These are phyloP conservation scores for Eueides isabella DNA, from an alignment of 1,140 invertebrate genomes.

Conservation along the genomic window DNA sequence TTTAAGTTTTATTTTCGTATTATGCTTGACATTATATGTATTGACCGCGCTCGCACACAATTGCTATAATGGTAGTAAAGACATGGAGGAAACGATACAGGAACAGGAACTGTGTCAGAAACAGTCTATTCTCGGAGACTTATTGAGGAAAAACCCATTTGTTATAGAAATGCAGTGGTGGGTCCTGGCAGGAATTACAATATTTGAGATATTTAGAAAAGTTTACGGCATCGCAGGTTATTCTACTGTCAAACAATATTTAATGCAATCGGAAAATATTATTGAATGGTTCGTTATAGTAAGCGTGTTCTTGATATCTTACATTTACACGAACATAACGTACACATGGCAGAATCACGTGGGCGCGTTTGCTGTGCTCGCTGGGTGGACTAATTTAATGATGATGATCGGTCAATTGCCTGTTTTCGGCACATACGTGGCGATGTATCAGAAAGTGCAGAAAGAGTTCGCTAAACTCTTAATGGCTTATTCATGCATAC, in stretches of 20 bases:
- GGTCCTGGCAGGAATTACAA: conserved; percentile 87
- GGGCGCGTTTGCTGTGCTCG: conserved; percentile 91
- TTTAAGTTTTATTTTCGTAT: conserved; percentile 90
- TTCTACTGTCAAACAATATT: conserved; percentile 88
- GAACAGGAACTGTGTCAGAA: conserved; percentile 88
- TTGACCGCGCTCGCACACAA: conserved; percentile 89
- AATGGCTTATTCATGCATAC: conserved; percentile 91
- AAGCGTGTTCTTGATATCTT: conserved; percentile 91
- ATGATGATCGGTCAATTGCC: conserved; percentile 93
- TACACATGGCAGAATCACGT: conserved; percentile 92
- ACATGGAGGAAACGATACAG: conserved; percentile 86
- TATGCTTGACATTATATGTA: conserved; percentile 90
- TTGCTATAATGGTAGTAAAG: conserved; percentile 89
- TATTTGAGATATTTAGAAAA: conserved; percentile 89
- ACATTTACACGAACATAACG: conserved; percentile 88
- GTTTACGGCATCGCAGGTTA: conserved; percentile 90
- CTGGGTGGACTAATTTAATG: conserved; percentile 94
- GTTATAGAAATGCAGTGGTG: conserved; percentile 91
- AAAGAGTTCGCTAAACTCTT: conserved; percentile 92
- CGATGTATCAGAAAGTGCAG: conserved; percentile 93
- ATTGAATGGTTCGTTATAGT: conserved; percentile 93
- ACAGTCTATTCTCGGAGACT: conserved; percentile 87
- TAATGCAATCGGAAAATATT: conserved; percentile 91
- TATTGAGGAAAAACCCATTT: conserved; percentile 87
- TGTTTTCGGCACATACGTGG: conserved; percentile 92